phyloP scores from a whole-genome alignment of 2,888 invertebrate genomes.

The Steinernema carpocapsae region DNA sequence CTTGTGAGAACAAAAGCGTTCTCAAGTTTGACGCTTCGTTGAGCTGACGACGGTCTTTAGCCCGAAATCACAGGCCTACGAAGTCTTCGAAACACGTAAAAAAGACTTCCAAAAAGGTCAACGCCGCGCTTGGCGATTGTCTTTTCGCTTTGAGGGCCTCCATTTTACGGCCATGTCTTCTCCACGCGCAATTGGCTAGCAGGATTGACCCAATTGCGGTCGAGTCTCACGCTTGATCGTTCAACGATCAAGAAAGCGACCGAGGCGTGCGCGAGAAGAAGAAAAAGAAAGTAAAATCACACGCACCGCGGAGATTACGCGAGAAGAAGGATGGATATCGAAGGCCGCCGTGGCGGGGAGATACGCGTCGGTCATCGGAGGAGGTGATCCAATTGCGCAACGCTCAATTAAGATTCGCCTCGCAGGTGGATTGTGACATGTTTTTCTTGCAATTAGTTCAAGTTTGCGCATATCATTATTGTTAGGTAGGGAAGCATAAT shows the following conservation, averaged over 20 bases:
- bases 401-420: neutral
- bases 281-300: conserved; percentile 7
- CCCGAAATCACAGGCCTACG: neutral
- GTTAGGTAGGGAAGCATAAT: too few relatives aligned
- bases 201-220: conserved; percentile 23
- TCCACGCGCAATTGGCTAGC: conserved; percentile 32
- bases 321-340: too few relatives aligned
- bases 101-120: conserved; percentile 24
- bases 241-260: conserved; percentile 5
- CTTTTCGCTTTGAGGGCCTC: conserved; percentile 10
- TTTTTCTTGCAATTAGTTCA: neutral
- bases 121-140: neutral
- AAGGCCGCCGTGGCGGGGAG: too few relatives aligned
- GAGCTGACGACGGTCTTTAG: neutral
- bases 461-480: neutral
- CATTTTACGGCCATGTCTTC: conserved; percentile 12
- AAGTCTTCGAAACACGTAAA: neutral
- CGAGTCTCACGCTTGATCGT: conserved; percentile 30
- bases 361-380: neutral
- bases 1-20: too few relatives aligned
- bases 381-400: conserved; percentile 5
- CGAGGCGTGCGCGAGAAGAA: neutral
- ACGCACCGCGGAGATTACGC: too few relatives aligned
- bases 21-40: too few relatives aligned
- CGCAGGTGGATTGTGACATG: neutral